Conservation (phyloP, 2,797 vertebrate genomes). For the Pelochelys cantorii region DNA sequence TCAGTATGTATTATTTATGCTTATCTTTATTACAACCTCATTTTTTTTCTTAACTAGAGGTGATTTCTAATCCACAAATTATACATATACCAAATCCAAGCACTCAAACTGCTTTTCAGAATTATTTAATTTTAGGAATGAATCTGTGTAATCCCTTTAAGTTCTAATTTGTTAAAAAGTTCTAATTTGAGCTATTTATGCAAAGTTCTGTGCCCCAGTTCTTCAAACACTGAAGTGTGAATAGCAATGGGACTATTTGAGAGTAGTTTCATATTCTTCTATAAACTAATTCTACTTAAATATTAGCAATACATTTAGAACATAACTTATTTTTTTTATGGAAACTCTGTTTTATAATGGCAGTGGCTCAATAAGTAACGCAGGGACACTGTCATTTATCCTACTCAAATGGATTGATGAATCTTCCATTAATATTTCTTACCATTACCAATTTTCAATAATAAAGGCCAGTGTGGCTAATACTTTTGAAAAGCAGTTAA, state of each 20-base stretch:
- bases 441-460: neutral
- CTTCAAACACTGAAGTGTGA: neutral
- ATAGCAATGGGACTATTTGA: neutral
- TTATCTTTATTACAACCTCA: neutral
- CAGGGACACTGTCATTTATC: neutral
- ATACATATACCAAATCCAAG: neutral
- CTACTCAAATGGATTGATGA: neutral
- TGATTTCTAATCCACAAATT: neutral
- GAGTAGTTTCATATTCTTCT: neutral
- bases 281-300: fast-evolving
- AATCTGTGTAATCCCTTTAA: neutral
- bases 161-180: too few species aligned
- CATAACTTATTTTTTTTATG: neutral
- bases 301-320: neutral
- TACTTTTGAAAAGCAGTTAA: neutral
- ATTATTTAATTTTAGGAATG: neutral
- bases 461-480: neutral
- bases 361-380: neutral
- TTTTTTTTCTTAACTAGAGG: neutral
- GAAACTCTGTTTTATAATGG: neutral
- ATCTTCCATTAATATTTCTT: neutral
- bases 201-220: neutral
- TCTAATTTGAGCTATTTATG: neutral
- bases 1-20: too few species aligned
- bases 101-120: too few species aligned